Conservation (phyloP, 2,113 vertebrate genomes). For the Pangasianodon hypophthalmus region DNA sequence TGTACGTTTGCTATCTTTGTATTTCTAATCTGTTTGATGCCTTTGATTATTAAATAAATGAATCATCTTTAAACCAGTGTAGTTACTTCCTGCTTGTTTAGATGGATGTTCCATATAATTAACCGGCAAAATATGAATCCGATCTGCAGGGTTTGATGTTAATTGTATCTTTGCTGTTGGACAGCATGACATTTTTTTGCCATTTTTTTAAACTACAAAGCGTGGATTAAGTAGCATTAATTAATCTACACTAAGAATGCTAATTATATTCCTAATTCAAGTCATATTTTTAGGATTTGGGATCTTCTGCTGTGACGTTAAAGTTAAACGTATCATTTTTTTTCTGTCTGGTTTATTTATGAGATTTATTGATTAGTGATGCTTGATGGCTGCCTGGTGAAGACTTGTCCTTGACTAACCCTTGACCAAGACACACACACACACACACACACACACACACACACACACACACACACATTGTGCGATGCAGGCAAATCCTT, state of each 20-base stretch:
- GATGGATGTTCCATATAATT: background rate
- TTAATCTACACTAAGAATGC: background rate
- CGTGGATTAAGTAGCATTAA: background rate
- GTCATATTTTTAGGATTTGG: background rate
- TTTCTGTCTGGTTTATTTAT: background rate
- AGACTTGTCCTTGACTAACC: background rate
- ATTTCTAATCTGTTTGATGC: background rate
- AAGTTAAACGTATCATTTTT: background rate
- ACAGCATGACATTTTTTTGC: background rate
- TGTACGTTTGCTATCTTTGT: background rate
- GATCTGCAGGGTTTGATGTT: background rate
- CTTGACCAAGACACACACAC: background rate
- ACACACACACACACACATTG: background rate
- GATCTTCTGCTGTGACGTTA: background rate
- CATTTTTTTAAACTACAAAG: background rate
- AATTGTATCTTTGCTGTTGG: background rate
- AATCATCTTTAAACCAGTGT: background rate
- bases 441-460: slow-evolving; percentile 1
- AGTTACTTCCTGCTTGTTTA: background rate
- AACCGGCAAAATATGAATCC: background rate
- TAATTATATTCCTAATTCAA: background rate
- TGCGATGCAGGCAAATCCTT: background rate
- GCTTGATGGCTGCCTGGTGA: background rate
- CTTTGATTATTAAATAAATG: background rate
- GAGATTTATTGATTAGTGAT: background rate